Base-by-base conservation (phyloP, 2,113 vertebrate species). In the Eolophus roseicapilla region DNA sequence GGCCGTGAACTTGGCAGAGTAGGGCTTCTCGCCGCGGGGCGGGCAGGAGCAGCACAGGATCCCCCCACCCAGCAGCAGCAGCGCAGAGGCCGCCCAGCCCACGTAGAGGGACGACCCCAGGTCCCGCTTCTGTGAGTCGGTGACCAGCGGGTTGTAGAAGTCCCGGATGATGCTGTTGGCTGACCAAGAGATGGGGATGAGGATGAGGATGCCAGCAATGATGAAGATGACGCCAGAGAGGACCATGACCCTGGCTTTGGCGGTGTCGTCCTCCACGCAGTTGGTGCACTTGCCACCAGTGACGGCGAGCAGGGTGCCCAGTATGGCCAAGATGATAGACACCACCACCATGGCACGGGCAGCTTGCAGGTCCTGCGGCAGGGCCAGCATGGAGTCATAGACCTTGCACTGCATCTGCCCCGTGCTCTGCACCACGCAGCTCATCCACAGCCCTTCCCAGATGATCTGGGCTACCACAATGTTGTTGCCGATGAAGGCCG, bases 361-460 rank as follows among this genome's bases (percentile, higher is more conserved):
- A 0, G 99, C 99, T 96, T 99, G 99, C 87, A 99, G 98, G 96
- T 99, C 99, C 60, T 97, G 91, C 0, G 98, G 95, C 75, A 99
- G 97, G 1, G 98, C 98, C 75, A 99, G 97, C 93, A 98, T 28
- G 5, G 99, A 99, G n/a, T 99, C 98, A 17, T 99, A 99, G 24
- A 98, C 96, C 92, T 98, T 99, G 95, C 99, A 99, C 95, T 98
- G 98, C 88, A 99, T 98, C 94, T 99, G 98, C 11, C 99, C 99
- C 0, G 99, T 99, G 97, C 99, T 99, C 97, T 99, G 98, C 67
- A 98, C 98, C 97, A 99, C 98, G 3, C 99, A 99, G 91, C 86
- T 97, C 99, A 99, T 99, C 99, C 99, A 99, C 97, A 99, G 99
- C 43, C 99, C 99, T 87, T 99, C 99, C 99, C 99, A 99, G 93